Conservation (phyloP, 2,113 vertebrate genomes). For the Raja brachyura region DNA sequence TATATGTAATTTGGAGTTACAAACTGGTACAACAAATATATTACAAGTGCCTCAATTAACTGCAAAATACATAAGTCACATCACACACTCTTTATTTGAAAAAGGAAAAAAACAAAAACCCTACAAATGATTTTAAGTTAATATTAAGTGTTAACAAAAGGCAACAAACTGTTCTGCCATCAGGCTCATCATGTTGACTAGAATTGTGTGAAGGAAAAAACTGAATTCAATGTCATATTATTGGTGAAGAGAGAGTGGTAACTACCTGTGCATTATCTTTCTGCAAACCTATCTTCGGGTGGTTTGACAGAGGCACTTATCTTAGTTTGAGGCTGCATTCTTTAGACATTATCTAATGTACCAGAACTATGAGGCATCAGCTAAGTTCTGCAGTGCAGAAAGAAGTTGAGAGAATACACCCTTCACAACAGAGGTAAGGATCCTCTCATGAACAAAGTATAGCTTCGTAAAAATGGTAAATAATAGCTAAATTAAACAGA, state of each 20-base stretch:
- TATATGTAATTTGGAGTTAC: slow-evolving; percentile 46
- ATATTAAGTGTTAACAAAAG: slow-evolving; percentile 23
- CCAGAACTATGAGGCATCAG: slow-evolving; percentile 3
- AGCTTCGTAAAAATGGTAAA: background rate
- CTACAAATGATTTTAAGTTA: slow-evolving; percentile 32
- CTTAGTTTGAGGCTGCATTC: slow-evolving; percentile 15
- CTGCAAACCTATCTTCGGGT: background rate
- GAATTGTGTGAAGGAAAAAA: slow-evolving; percentile 8
- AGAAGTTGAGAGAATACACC: slow-evolving; percentile 1
- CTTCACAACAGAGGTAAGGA: slow-evolving; percentile 15
- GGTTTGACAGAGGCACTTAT: slow-evolving; percentile 35
- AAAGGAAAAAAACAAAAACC: slow-evolving; percentile 28
- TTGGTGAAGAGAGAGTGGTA: background rate
- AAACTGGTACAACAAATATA: slow-evolving; percentile 42
- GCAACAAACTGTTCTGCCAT: background rate
- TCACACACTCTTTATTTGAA: slow-evolving; percentile 18
- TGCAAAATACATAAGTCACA: slow-evolving; percentile 35
- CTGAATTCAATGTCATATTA: background rate
- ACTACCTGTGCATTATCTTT: background rate
- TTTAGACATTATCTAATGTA: slow-evolving; percentile 8
- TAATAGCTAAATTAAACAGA: background rate
- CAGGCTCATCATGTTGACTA: background rate
- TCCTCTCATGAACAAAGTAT: background rate
- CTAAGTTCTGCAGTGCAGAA: slow-evolving; percentile 17
- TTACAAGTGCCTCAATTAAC: slow-evolving; percentile 37